phyloP scores from a whole-genome alignment of 2,888 invertebrate genomes.

The Lithophane socia region DNA sequence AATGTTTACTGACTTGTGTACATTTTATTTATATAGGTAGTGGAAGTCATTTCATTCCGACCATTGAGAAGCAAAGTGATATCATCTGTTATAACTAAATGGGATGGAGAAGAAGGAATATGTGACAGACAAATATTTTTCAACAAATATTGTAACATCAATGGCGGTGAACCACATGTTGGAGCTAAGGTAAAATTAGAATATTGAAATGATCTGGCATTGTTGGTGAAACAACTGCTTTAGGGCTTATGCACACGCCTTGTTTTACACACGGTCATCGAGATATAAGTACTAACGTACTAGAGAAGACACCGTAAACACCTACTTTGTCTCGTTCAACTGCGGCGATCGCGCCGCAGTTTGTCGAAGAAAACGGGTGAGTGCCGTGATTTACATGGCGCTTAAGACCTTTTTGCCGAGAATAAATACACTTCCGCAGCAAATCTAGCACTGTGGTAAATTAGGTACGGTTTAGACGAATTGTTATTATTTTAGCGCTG shows the following conservation, averaged over 20 bases:
- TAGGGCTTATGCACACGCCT: background rate
- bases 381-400: too few species aligned
- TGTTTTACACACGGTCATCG: too few species aligned
- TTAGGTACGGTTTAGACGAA: too few species aligned
- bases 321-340: too few species aligned
- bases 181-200: constrained; percentile 90
- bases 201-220: background rate
- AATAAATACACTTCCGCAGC: too few species aligned
- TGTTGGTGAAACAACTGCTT: background rate
- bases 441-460: too few species aligned
- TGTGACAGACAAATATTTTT: constrained; percentile 92
- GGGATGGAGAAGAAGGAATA: constrained; percentile 86
- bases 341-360: too few species aligned
- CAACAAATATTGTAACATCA: constrained; percentile 88
- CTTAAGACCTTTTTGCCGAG: too few species aligned
- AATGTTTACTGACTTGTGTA: constrained; percentile 2
- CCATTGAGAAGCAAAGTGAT: constrained; percentile 91
- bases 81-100: constrained; percentile 86
- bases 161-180: constrained; percentile 88
- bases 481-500: too few species aligned
- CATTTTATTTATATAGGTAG: constrained; percentile 77
- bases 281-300: too few species aligned
- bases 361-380: too few species aligned
- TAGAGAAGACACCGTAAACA: too few species aligned
- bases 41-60: constrained; percentile 91